Conservation (phyloP, 1,140 invertebrate species). For the Oscheius sp. region DNA sequence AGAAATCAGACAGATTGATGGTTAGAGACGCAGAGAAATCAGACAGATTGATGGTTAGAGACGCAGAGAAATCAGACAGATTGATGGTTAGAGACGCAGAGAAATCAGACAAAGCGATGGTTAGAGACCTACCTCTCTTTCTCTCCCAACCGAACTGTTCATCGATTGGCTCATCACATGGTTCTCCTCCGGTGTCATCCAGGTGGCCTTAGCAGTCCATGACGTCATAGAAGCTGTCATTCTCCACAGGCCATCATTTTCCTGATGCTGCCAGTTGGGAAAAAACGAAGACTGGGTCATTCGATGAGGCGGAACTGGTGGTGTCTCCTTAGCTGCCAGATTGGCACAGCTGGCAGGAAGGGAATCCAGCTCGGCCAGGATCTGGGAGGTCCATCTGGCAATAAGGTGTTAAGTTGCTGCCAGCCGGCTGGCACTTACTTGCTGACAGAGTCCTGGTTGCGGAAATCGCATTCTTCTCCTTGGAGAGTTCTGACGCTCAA, state of each 20-base stretch:
- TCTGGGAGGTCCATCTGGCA: conserved; percentile 15
- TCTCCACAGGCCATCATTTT: neutral
- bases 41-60: no score
- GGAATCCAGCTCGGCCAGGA: conserved; percentile 14
- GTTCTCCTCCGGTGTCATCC: neutral
- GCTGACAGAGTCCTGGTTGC: conserved; percentile 4
- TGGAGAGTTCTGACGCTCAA: conserved; percentile 5
- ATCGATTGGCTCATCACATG: neutral
- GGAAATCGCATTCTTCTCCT: conserved; percentile 14
- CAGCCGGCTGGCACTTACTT: neutral
- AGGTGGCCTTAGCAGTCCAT: neutral
- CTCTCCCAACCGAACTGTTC: neutral
- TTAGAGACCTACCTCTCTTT: conserved; percentile 2
- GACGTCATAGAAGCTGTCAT: neutral
- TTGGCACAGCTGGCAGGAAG: conserved; percentile 11
- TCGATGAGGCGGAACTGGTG: neutral
- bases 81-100: no score
- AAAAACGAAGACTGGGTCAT: neutral
- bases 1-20: no score
- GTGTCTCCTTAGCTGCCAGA: neutral
- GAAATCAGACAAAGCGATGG: no score
- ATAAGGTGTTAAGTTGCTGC: neutral
- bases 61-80: no score
- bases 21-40: no score
- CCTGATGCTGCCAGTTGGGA: neutral